Conservation (phyloP, 2,888 invertebrate genomes). For the Clistopyga incitator region DNA sequence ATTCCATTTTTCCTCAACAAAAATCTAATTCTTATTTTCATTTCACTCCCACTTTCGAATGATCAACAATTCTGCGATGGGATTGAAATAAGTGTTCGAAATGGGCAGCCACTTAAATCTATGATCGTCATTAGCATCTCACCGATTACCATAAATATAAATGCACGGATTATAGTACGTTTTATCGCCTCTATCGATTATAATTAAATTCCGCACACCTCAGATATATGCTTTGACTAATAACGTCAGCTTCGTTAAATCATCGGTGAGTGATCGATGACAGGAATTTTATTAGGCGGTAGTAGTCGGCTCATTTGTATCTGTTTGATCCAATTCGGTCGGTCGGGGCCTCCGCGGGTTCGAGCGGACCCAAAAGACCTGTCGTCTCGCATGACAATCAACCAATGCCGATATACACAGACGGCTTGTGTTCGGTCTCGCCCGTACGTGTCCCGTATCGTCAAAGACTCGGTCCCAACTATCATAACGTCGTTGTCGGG, state of each 20-base stretch:
- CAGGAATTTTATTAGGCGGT: conserved; percentile 27
- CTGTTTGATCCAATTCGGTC: conserved; percentile 47
- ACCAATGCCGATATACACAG: conserved; percentile 6
- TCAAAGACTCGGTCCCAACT: conserved; percentile 31
- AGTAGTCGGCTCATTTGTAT: conserved; percentile 49
- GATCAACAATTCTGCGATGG: too few species aligned
- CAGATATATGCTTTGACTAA: conserved; percentile 22
- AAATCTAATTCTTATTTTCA: too few species aligned
- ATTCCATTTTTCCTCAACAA: too few species aligned
- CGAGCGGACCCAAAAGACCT: conserved; percentile 3
- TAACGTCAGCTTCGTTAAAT: conserved; percentile 28
- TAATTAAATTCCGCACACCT: conserved; percentile 24
- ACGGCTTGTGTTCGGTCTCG: conserved; percentile 33
- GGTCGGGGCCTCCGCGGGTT: background rate
- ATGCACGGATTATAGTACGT: background rate
- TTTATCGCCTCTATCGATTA: background rate
- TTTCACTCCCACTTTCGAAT: too few species aligned
- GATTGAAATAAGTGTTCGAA: too few species aligned
- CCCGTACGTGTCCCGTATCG: conserved; percentile 46
- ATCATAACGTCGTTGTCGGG: conserved; percentile 3
- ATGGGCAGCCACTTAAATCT: background rate
- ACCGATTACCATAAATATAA: background rate
- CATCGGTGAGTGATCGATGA: conserved; percentile 43
- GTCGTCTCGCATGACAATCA: conserved; percentile 50
- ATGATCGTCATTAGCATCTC: too few species aligned